A percentile compares a stretch with the other conserved stretches of the same genome.
phyloP scores from a whole-genome alignment of 2,888 invertebrate genomes.

The Eupithecia abbreviata region DNA sequence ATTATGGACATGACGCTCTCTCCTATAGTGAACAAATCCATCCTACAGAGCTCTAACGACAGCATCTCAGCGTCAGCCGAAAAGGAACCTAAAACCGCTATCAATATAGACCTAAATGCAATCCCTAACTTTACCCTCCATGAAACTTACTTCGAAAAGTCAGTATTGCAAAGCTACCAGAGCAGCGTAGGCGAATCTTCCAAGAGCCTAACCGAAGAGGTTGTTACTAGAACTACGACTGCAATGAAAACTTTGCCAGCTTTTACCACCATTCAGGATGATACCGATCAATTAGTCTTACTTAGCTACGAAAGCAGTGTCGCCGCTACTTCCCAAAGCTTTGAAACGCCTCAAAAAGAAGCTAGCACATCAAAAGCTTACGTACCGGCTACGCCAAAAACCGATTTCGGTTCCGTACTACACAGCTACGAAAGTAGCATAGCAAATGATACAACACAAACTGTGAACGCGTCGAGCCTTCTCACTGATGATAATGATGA shows the following conservation, averaged over 20 bases:
- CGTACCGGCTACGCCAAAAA: slow-evolving; percentile 44
- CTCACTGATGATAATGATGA: slow-evolving; percentile 75
- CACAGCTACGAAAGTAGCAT: slow-evolving; percentile 62
- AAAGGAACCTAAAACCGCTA: slow-evolving; percentile 53
- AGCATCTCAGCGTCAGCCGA: slow-evolving; percentile 56
- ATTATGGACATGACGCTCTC: slow-evolving; percentile 75
- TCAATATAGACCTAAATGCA: slow-evolving; percentile 50
- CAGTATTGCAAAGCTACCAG: slow-evolving; percentile 68
- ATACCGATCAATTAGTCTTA: slow-evolving; percentile 66
- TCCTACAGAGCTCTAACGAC: slow-evolving; percentile 68
- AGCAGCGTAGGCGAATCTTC: slow-evolving; percentile 63
- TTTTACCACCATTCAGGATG: slow-evolving; percentile 64
- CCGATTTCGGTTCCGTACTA: slow-evolving; percentile 64
- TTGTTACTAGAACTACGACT: slow-evolving; percentile 39
- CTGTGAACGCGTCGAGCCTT: slow-evolving; percentile 60
- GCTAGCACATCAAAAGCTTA: slow-evolving; percentile 22
- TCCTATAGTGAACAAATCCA: slow-evolving; percentile 74
- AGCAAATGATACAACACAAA: slow-evolving; percentile 49
- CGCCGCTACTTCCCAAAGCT: slow-evolving; percentile 53
- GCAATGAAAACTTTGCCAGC: slow-evolving; percentile 55
- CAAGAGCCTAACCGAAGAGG: slow-evolving; percentile 51
- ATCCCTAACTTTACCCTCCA: slow-evolving; percentile 65
- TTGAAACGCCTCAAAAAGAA: slow-evolving; percentile 45
- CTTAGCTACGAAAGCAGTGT: slow-evolving; percentile 62
- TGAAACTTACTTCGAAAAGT: slow-evolving; percentile 64